Evolutionary conservation across 2,888 invertebrate species (phyloP).

Genomic region (Neocrepidodera transversa): DNA sequence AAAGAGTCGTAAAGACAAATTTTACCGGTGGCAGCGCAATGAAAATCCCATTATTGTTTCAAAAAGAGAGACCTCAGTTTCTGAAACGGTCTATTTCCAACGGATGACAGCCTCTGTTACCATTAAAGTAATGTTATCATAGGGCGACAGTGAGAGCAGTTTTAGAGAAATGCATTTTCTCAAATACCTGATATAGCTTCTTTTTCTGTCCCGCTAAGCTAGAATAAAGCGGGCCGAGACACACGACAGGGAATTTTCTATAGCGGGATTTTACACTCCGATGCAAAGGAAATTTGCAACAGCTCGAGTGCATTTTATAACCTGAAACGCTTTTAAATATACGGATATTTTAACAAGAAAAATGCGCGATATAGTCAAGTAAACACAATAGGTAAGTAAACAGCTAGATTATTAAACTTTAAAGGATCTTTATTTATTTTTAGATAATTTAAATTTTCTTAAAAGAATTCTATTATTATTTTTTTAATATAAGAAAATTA

Average conservation of each 20-base stretch:
- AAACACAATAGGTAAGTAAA: too few species aligned
- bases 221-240: constrained; percentile 8
- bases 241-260: constrained; percentile 11
- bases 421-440: too few species aligned
- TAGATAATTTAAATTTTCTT: too few species aligned
- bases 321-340: not conserved
- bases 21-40: constrained; percentile 30
- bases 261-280: constrained; percentile 13
- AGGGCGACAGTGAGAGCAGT: constrained; percentile 17
- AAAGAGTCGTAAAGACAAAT: constrained; percentile 35
- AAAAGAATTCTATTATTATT: too few species aligned
- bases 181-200: constrained; percentile 22
- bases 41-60: constrained; percentile 39
- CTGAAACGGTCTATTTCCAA: constrained; percentile 34
- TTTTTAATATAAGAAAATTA: too few species aligned
- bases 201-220: constrained; percentile 17
- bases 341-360: too few species aligned
- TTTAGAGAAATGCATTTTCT: constrained; percentile 19
- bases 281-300: constrained; percentile 7
- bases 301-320: constrained; percentile 13
- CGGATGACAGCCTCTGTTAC: constrained; percentile 20
- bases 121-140: constrained; percentile 25
- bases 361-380: too few species aligned
- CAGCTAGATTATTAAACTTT: too few species aligned
- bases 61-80: constrained; percentile 32